Evolutionary conservation across 2,888 invertebrate genomes (phyloP), one percentile per base, ranked within the genome.

Genomic region (Labia minor): DNA sequence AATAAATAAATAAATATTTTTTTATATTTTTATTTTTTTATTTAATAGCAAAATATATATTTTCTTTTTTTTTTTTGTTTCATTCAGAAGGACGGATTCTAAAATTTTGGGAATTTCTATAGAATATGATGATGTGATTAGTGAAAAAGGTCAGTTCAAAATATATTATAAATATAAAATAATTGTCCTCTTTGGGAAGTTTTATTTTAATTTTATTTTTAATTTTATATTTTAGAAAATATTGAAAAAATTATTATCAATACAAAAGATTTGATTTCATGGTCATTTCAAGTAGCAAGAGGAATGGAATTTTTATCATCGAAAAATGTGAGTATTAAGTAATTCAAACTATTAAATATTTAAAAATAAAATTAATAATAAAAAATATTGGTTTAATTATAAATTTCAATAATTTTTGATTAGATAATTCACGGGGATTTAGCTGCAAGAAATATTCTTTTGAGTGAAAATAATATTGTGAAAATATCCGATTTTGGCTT

Each of bases 401-500:
- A 14, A 20, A 10, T 19, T 4, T 61, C 65, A 49, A 26, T 26
- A 65, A 70, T 68, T 65, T 64, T 64, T 75, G n/a, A 77, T 33
- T 74, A 87, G 87, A 88, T 92, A 0, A 78, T 92, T 1, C 92
- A 93, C 73, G 92, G 92, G 6, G 92, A 93, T 78, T 80, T 93
- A 71, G 96, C 95, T 0, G 95, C 95, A 0, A 84, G 96, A 72
- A 96, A 96, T 76, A 87, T 96, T 65, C 79, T 96, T 10, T 77
- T 97, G 19, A 89, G 93, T 1, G 93, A 95, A 66, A 86, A 92
- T 71, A 92, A 95, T 74, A 82, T 96, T 1, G 94, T 96, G 0
- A 97, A 97, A 78, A 96, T 97, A 71, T 95, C 95, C 75, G 96
- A 97, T 78, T 97, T 97, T 78, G 97, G 97, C 10, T 80, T 97